Conservation (phyloP, 2,797 vertebrate species). For the Melanotaenia pygmaea region DNA sequence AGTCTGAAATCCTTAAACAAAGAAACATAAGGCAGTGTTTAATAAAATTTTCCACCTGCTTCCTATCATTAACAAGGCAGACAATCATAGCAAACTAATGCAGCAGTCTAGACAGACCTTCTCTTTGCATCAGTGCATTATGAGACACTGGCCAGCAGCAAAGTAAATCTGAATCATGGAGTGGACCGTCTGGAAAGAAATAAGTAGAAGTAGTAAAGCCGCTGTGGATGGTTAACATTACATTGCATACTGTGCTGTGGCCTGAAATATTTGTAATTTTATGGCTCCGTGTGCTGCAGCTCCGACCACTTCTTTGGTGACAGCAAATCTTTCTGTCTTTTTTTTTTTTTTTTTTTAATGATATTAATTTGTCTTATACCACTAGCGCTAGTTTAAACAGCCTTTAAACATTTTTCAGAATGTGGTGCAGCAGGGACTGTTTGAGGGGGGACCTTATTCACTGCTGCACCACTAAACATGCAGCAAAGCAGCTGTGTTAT, state of each 20-base stretch:
- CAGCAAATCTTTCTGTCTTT: not conserved
- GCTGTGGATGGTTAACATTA: not conserved
- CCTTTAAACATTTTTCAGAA: not conserved
- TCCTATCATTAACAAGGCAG: not conserved
- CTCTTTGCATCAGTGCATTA: not conserved
- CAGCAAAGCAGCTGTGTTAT: not conserved
- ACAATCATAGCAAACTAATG: not conserved
- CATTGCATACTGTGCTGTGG: not conserved
- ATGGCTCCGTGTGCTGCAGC: not conserved
- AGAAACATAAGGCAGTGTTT: not conserved
- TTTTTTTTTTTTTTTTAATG: no score
- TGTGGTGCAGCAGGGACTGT: no score
- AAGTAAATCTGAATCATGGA: not conserved
- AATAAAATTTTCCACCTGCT: not conserved
- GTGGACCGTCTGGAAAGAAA: slow-evolving; percentile 1
- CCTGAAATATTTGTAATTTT: slow-evolving; percentile 1
- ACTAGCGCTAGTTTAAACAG: no score
- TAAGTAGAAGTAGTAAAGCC: not conserved
- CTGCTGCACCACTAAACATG: not conserved
- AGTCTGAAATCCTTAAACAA: not conserved
- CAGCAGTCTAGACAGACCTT: not conserved
- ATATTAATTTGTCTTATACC: no score
- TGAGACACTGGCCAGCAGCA: not conserved
- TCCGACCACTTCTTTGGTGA: not conserved
- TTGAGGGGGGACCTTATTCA: not conserved